Conservation (phyloP, 2,113 vertebrate species). For the human region GRCh38 chr16:51291501-51292000, state of each 20-base stretch:
- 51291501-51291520: rapidly evolving
- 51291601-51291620: not conserved
- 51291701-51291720: not conserved
- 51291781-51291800: not conserved
- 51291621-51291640: no score
- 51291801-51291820: not conserved
- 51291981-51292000: not conserved
- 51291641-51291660: not conserved
- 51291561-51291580: not conserved
- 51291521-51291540: not conserved
- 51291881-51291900: not conserved
- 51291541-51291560: no score
- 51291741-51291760: not conserved
- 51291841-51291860: not conserved
- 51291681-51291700: no score
- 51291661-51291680: no score
- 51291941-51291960: not conserved
- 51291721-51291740: not conserved
- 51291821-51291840: not conserved
- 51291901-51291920: not conserved
- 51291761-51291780: rapidly evolving
- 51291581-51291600: not conserved
- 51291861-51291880: not conserved
- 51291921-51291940: not conserved
- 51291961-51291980: not conserved